Conservation (phyloP, 2,888 invertebrate species). For the Sepiola atlantica region DNA sequence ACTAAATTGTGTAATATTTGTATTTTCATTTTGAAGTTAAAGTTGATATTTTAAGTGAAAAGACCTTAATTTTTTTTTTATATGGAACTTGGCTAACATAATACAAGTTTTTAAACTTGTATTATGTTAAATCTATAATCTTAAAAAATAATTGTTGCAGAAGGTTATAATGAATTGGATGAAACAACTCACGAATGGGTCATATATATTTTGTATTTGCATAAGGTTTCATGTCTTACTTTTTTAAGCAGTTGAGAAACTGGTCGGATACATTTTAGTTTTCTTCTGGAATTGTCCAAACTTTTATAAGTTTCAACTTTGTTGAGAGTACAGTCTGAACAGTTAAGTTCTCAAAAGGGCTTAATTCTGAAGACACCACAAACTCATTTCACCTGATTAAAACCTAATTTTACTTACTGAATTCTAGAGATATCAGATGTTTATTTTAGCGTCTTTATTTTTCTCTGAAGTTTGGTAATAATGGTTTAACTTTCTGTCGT, state of each 20-base stretch:
- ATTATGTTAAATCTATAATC: background rate
- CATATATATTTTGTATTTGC: background rate
- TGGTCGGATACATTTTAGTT: background rate
- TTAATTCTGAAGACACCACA: background rate
- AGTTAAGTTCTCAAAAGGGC: background rate
- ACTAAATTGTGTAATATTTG: background rate
- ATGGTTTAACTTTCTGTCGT: background rate
- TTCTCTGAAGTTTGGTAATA: background rate
- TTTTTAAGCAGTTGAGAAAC: background rate
- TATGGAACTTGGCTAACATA: slow-evolving; percentile 1
- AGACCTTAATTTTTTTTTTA: background rate
- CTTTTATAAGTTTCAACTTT: background rate
- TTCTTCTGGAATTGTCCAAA: background rate
- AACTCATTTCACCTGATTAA: background rate
- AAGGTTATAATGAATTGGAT: background rate
- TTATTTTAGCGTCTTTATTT: background rate
- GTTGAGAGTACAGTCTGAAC: background rate
- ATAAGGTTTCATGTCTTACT: background rate
- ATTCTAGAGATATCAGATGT: background rate
- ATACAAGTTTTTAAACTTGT: background rate
- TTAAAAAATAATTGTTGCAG: background rate
- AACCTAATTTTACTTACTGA: background rate
- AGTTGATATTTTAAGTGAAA: background rate
- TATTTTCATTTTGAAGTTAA: background rate
- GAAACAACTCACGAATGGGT: background rate